Percentiles rank a stretch among this genome's conserved stretches.
These are phyloP conservation scores for Sinocyclocheilus grahami DNA, from an alignment of 2,113 vertebrate genomes.

Conservation along the genomic window DNA sequence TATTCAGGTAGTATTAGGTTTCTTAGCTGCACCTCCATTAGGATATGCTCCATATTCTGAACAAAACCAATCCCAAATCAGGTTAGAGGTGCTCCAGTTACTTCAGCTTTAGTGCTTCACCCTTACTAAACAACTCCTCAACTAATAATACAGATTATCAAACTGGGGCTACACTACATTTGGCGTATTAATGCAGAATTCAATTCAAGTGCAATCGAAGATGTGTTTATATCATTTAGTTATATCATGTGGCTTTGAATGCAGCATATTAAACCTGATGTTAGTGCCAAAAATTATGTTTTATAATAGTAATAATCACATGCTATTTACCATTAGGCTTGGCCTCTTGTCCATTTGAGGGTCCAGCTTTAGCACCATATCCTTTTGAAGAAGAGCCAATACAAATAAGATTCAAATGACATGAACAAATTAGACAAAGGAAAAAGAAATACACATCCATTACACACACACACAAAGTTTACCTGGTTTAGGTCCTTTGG, in stretches of 20 bases:
- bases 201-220: background rate
- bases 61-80: background rate
- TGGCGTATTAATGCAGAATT: background rate
- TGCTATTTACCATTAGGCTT: background rate
- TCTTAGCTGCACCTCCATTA: conserved; percentile 18
- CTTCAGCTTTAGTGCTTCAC: background rate
- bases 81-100: background rate
- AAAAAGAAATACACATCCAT: background rate
- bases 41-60: conserved; percentile 43
- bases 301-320: background rate
- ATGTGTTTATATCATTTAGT: background rate
- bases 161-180: background rate
- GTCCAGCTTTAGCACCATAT: background rate
- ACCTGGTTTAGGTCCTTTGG: conserved; percentile 50
- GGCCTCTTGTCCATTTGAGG: background rate
- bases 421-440: background rate
- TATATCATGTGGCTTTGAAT: background rate
- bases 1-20: conserved; percentile 25
- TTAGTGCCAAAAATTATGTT: background rate
- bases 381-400: background rate
- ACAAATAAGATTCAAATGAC: background rate
- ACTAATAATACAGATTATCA: background rate
- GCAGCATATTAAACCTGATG: background rate
- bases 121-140: background rate
- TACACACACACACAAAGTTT: background rate